Evolutionary conservation across 1,140 invertebrate genomes (phyloP), one percentile per base, ranked within the genome.

Genomic region (Drosophila asahinai): DNA sequence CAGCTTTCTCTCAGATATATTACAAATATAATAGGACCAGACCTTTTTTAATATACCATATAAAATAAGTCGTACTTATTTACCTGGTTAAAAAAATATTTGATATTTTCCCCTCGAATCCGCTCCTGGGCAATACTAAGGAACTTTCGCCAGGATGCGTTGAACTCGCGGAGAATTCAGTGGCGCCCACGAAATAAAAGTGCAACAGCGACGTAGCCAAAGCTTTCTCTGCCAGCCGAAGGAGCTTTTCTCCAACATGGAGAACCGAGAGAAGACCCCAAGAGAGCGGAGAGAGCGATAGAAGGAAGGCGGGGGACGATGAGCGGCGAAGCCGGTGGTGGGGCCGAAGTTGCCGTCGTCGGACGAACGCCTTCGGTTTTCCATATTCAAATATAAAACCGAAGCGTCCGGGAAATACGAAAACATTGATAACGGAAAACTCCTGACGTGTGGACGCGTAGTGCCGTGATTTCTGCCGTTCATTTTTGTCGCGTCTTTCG

Each of bases 311-410:
- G 42, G 38, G 43, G 27, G 52, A 25, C 22, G 22, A 25, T 25
- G 22, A 55, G 52, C 8, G 15, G n/a, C 7, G 15, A 17, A 33
- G 30, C 51, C 51, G 30, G 14, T 55, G 66, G 48, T 45, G 17
- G 19, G 33, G 17, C 51, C 43, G 11, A 55, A 70, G 45, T 55
- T 66, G 63, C 58, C 81, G 57, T 6, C 6, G 27, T 25, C 22
- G 22, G 22, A 67, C 76, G 71, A 83, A 42, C 58, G 54, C 74
- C 43, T 62, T 77, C 67, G 77, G 62, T 54, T 86, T 38, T 89
- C 84, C 84, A 86, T 86, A 86, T 86, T 76, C 86, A 81, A 90
- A 90, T 89, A 89, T 89, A 90, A 84, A 90, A 80, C 68, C 66
- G 61, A 54, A 52, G 40, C 45, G 54, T 47, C 70, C 89, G 81